These are phyloP conservation scores for Meloidogyne hapla DNA, from an alignment of 1,140 invertebrate genomes.

Conservation along the genomic window DNA sequence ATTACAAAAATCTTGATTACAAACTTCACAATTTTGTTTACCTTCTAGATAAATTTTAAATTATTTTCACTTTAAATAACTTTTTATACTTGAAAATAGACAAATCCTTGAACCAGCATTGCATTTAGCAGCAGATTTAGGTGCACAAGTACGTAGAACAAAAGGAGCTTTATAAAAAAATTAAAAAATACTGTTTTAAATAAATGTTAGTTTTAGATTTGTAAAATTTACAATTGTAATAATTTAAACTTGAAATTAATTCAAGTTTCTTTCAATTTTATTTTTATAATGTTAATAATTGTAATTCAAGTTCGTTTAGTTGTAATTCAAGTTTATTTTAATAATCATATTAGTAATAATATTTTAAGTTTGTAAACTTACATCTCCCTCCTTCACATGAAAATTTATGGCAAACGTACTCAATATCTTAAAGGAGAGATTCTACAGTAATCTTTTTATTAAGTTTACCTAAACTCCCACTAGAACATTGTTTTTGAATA, in stretches of 20 bases:
- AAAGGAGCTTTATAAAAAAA: conserved; percentile 22
- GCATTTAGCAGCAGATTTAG: conserved; percentile 5
- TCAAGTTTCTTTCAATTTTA: too few species aligned
- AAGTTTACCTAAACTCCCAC: conserved; percentile 16
- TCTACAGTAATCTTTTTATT: not conserved
- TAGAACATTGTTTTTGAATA: conserved; percentile 10
- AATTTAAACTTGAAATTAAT: not conserved
- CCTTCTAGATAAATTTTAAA: not conserved
- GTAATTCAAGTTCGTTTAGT: not conserved
- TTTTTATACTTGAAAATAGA: conserved; percentile 21
- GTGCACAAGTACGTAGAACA: conserved; percentile 23
- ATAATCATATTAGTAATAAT: not conserved
- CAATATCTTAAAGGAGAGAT: conserved; percentile 10
- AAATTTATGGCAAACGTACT: conserved; percentile 27
- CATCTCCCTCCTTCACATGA: conserved; percentile 15
- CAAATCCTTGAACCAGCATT: conserved; percentile 23
- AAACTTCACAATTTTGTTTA: not conserved
- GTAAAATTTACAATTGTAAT: not conserved
- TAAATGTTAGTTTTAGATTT: not conserved
- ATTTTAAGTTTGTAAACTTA: conserved; percentile 1
- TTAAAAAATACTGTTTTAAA: not conserved
- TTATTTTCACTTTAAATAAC: not conserved
- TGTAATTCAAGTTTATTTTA: not conserved
- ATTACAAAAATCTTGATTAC: not conserved
- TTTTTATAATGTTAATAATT: not conserved